phyloP scores from a whole-genome alignment of 2,888 invertebrate species.

The Timema cristinae region DNA sequence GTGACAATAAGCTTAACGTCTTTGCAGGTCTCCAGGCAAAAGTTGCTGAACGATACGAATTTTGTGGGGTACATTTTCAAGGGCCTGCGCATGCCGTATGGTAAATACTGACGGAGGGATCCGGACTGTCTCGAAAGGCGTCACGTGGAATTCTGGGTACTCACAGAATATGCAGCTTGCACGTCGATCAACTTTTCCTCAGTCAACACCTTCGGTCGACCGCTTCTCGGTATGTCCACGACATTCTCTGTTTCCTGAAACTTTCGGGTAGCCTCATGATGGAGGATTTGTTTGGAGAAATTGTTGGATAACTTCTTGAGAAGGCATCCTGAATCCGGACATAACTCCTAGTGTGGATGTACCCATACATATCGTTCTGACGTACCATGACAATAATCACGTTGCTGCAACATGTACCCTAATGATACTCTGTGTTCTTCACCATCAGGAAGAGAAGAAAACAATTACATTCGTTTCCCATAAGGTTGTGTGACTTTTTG shows the following conservation, averaged over 20 bases:
- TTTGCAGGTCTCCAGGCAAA: background rate
- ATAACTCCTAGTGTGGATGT: background rate
- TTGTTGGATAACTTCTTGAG: background rate
- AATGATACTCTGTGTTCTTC: background rate
- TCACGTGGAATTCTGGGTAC: background rate
- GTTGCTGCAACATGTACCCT: background rate
- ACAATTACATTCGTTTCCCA: background rate
- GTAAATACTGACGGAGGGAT: background rate
- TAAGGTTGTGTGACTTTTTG: slow-evolving; percentile 17
- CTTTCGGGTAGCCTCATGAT: background rate
- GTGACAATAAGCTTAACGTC: slow-evolving; percentile 4
- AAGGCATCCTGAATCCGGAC: background rate
- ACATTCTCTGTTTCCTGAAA: slow-evolving; percentile 1
- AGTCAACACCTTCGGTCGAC: background rate
- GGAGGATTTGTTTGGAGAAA: slow-evolving; percentile 16
- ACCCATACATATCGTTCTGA: too few species aligned
- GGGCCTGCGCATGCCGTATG: background rate
- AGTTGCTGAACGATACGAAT: slow-evolving; percentile 1
- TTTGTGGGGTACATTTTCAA: slow-evolving; percentile 6
- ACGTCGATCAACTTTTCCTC: background rate
- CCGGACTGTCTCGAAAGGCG: background rate
- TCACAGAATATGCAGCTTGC: slow-evolving; percentile 2
- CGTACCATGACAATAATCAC: background rate
- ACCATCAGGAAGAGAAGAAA: background rate
- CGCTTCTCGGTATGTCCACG: background rate